These are phyloP conservation scores for Lepidothrix coronata DNA, from an alignment of 2,113 vertebrate species.

Conservation along the genomic window DNA sequence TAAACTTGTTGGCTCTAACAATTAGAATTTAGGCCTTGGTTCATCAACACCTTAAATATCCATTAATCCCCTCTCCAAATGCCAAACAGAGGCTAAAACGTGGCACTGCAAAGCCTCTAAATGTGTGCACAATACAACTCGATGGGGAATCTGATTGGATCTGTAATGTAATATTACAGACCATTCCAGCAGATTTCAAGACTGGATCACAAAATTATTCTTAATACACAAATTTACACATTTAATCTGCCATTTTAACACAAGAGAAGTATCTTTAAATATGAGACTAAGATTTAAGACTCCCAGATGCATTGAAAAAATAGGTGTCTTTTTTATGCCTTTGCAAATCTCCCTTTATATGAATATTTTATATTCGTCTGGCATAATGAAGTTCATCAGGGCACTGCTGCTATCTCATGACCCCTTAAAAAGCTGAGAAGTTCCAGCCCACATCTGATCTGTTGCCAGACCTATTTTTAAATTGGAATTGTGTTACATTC, in stretches of 20 bases:
- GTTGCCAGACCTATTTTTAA: background rate
- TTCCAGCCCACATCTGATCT: constrained; percentile 10
- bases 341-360: background rate
- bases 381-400: constrained; percentile 42
- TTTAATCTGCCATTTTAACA: background rate
- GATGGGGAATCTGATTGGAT: background rate
- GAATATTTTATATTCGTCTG: constrained; percentile 6
- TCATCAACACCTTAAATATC: background rate
- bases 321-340: background rate
- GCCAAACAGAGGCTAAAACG: background rate
- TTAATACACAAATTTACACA: background rate
- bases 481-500: background rate
- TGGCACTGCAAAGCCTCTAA: background rate
- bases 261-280: background rate
- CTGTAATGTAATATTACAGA: background rate
- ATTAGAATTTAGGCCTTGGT: background rate
- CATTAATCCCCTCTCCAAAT: background rate
- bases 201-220: background rate
- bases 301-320: background rate
- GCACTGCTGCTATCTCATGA: background rate
- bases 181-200: background rate
- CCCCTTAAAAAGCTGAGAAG: background rate
- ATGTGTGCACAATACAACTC: accelerated
- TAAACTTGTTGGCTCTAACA: background rate
- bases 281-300: background rate